Percentiles rank a stretch among this genome's conserved stretches.
phyloP scores from a whole-genome alignment of 2,113 vertebrate species.

The Colistium nudipinnis region DNA sequence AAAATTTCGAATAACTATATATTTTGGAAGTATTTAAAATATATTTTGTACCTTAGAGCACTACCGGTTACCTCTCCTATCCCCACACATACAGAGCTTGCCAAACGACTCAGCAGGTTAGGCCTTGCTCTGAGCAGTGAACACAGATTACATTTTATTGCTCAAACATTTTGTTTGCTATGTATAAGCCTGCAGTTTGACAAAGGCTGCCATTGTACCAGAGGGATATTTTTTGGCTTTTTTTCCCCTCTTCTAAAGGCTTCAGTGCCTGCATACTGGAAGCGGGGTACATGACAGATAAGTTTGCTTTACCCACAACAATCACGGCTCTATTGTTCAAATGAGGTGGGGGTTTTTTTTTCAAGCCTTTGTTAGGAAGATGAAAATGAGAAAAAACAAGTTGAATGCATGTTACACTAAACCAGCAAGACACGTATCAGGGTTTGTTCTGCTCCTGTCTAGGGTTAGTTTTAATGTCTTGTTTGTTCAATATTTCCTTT shows the following conservation, averaged over 20 bases:
- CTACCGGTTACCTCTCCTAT: conserved; percentile 28
- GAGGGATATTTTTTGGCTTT: conserved; percentile 57
- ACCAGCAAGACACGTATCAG: conserved; percentile 42
- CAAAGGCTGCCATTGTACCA: conserved; percentile 73
- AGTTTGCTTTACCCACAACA: conserved; percentile 65
- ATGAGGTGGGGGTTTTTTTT: conserved; percentile 20
- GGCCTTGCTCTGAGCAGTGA: conserved; percentile 50
- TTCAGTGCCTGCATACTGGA: conserved; percentile 37
- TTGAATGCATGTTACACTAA: conserved; percentile 69
- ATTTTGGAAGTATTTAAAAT: conserved; percentile 36
- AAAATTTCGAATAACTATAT: conserved; percentile 12
- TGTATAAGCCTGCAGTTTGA: conserved; percentile 61
- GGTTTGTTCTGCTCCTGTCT: conserved; percentile 53
- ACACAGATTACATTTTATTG: conserved; percentile 64
- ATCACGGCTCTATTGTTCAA: conserved; percentile 61
- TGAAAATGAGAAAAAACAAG: conserved; percentile 55
- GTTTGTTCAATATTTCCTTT: conserved; percentile 55
- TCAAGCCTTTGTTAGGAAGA: conserved; percentile 42
- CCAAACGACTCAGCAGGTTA: conserved; percentile 61
- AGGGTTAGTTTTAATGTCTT: conserved; percentile 56
- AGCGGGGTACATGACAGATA: conserved; percentile 55
- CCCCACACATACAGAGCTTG: conserved; percentile 31
- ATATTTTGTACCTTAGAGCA: conserved; percentile 21
- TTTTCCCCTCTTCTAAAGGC: conserved; percentile 52
- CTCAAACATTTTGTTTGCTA: conserved; percentile 73